These are phyloP conservation scores for Apis dorsata DNA, from an alignment of 1,140 invertebrate genomes.

Conservation along the genomic window DNA sequence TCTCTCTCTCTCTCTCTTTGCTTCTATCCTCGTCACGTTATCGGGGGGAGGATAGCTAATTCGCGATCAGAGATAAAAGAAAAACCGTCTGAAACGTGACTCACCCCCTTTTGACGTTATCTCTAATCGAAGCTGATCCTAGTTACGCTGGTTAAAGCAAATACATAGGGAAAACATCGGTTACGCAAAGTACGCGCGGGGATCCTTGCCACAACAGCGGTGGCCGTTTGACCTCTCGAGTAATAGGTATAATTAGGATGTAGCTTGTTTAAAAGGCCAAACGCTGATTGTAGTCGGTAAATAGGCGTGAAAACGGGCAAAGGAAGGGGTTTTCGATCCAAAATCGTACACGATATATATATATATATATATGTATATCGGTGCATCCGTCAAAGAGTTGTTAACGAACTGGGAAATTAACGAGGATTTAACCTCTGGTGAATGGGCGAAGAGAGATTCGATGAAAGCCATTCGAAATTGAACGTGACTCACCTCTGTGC, in stretches of 20 bases:
- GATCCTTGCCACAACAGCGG: background rate
- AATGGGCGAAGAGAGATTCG: background rate
- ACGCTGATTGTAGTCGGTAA: background rate
- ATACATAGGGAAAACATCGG: background rate
- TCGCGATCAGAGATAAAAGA: background rate
- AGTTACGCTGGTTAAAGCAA: background rate
- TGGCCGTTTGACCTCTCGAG: background rate
- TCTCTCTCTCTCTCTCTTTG: background rate
- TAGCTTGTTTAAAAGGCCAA: background rate
- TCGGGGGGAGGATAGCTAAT: background rate
- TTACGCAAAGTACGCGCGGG: background rate
- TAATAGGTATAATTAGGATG: background rate
- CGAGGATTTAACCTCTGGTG: background rate
- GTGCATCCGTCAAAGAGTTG: background rate
- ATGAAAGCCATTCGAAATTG: background rate
- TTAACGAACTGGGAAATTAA: conserved; percentile 7
- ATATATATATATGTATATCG: background rate
- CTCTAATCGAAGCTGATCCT: background rate
- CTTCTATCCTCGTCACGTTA: background rate
- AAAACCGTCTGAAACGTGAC: background rate
- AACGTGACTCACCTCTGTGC: conserved; percentile 56
- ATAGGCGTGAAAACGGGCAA: background rate
- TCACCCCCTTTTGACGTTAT: background rate
- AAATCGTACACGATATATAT: background rate
- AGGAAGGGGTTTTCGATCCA: background rate